Evolutionary conservation across 2,113 vertebrate species (phyloP).

Genomic region (Pogona vitticeps): DNA sequence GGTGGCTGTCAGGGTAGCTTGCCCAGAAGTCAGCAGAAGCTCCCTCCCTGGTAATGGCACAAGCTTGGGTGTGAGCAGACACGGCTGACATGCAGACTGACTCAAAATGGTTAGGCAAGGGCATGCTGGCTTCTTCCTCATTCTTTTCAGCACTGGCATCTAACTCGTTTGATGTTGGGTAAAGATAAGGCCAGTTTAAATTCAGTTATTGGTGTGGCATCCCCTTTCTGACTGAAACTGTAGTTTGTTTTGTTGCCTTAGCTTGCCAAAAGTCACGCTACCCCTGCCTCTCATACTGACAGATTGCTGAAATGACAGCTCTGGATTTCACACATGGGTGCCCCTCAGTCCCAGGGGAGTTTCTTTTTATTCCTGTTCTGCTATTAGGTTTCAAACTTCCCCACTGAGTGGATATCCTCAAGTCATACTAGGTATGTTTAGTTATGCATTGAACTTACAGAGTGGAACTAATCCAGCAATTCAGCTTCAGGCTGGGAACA

Average conservation of each 20-base stretch:
- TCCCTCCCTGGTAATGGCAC: too few species aligned
- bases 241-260: background rate
- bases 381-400: constrained; percentile 74
- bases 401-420: constrained; percentile 73
- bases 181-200: too few species aligned
- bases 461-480: constrained; percentile 65
- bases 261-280: constrained; percentile 30
- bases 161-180: too few species aligned
- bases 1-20: too few species aligned
- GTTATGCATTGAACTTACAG: constrained; percentile 71
- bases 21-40: too few species aligned
- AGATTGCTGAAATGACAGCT: constrained; percentile 63
- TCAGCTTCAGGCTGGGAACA: constrained; percentile 48
- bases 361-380: constrained; percentile 74
- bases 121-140: too few species aligned
- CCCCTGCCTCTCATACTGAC: constrained; percentile 18
- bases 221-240: constrained; percentile 4
- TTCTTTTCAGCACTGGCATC: too few species aligned
- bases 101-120: too few species aligned
- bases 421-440: constrained; percentile 72
- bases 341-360: constrained; percentile 60
- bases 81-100: too few species aligned
- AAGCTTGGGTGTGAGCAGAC: too few species aligned
- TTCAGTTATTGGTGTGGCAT: too few species aligned
- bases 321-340: constrained; percentile 71